These are phyloP conservation scores for Turritopsis rubra DNA, from an alignment of 30 jellyfish, hydroid and myxozoan genomes.

Conservation along the genomic window DNA sequence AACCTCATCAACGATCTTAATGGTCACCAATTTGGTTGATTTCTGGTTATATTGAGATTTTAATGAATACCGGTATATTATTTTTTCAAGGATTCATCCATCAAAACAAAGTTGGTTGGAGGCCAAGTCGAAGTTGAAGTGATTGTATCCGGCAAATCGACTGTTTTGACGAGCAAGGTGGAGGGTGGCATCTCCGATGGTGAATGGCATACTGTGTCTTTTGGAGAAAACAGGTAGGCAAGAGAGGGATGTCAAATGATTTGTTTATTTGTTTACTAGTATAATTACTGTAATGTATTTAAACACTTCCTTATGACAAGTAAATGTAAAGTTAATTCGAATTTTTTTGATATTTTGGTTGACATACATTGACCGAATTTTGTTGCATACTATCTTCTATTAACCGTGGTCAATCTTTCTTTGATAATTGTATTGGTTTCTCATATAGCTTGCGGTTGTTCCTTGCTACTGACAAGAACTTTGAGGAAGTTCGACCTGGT, in stretches of 20 bases:
- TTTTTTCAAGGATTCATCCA: background rate
- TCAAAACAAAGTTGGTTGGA: background rate
- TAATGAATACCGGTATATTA: background rate
- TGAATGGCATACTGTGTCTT: constrained; percentile 61
- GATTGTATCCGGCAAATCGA: background rate
- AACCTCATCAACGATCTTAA: too few species aligned
- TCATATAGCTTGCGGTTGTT: background rate
- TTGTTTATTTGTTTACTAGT: too few species aligned
- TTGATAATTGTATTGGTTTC: too few species aligned
- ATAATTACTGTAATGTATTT: too few species aligned
- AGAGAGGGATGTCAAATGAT: background rate
- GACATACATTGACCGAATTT: too few species aligned
- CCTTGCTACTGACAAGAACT: background rate
- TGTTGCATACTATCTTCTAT: too few species aligned
- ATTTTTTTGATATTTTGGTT: too few species aligned
- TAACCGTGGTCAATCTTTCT: too few species aligned
- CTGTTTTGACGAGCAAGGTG: background rate
- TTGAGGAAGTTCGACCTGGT: background rate
- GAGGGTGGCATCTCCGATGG: constrained; percentile 73
- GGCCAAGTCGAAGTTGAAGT: constrained; percentile 14
- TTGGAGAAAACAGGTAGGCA: constrained; percentile 42
- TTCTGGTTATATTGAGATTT: too few species aligned
- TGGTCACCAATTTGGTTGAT: too few species aligned
- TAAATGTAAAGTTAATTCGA: too few species aligned
- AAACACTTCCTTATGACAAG: too few species aligned